phyloP scores from a whole-genome alignment of 2,113 vertebrate species.

The Axis porcinus region DNA sequence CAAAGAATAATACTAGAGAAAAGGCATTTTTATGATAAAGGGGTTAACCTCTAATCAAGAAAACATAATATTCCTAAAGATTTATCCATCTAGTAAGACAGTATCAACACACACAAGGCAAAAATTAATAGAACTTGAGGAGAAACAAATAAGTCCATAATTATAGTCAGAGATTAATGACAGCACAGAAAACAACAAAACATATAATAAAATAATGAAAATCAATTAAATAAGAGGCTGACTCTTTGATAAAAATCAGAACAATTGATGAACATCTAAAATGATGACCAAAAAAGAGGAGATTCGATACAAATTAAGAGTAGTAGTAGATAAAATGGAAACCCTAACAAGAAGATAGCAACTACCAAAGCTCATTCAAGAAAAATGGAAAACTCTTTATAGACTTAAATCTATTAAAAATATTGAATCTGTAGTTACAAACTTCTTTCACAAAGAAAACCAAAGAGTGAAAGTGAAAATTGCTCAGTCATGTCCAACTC shows the following conservation, averaged over 20 bases:
- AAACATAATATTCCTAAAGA: background rate
- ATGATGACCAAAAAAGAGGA: background rate
- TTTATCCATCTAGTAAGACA: background rate
- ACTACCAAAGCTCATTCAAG: background rate
- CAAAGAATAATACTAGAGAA: background rate
- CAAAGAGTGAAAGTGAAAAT: background rate
- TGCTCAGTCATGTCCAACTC: fast-evolving
- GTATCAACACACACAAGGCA: background rate
- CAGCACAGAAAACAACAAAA: background rate
- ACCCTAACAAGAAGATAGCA: background rate
- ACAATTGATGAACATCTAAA: background rate
- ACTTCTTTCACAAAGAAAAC: background rate
- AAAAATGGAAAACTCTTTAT: background rate
- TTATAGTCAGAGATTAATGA: background rate
- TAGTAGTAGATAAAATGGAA: background rate
- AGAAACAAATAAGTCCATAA: background rate
- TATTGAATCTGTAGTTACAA: background rate
- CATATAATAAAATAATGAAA: background rate
- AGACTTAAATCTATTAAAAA: background rate
- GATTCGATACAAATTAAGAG: background rate
- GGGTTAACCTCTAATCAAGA: background rate
- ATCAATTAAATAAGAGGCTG: background rate
- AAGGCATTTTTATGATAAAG: background rate
- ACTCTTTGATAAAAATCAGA: background rate
- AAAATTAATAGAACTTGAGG: background rate